phyloP scores from a whole-genome alignment of 2,797 vertebrate genomes.

The Psittacula derbiana region DNA sequence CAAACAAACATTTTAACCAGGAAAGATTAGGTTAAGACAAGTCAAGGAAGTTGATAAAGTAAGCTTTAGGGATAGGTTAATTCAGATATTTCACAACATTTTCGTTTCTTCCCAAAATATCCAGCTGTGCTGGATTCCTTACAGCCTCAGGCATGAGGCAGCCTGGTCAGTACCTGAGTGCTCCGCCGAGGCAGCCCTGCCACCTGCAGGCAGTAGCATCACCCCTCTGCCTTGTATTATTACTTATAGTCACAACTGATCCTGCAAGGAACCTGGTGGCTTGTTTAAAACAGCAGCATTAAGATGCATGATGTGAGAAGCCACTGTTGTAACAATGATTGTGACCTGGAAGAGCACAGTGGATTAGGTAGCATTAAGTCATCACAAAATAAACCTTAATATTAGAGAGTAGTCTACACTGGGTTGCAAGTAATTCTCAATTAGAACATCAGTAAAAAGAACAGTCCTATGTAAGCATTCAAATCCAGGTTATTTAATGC shows the following conservation, averaged over 20 bases:
- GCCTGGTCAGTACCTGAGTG: rapidly evolving
- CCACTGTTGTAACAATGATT: not conserved
- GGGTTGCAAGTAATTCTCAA: not conserved
- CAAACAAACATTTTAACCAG: not conserved
- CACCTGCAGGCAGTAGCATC: not conserved
- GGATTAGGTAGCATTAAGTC: not conserved
- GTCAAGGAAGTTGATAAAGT: not conserved
- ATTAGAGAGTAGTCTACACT: not conserved
- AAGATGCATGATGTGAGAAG: not conserved
- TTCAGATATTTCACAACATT: not conserved
- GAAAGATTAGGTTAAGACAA: not conserved
- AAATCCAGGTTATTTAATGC: not conserved
- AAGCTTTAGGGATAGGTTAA: not conserved
- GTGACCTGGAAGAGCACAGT: not conserved
- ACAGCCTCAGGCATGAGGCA: not conserved
- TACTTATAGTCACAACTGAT: not conserved
- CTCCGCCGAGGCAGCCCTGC: not conserved
- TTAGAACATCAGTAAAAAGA: not conserved
- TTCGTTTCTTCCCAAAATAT: not conserved
- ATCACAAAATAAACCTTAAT: not conserved
- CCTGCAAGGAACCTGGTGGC: not conserved
- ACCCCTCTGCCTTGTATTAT: not conserved
- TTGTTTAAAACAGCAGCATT: not conserved
- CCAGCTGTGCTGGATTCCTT: not conserved
- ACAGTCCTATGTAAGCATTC: not conserved